A percentile compares a stretch with the other conserved stretches of the same genome.
These are phyloP conservation scores for Hydroisotoma schaefferi DNA, from an alignment of 2,888 invertebrate species.

Conservation along the genomic window DNA sequence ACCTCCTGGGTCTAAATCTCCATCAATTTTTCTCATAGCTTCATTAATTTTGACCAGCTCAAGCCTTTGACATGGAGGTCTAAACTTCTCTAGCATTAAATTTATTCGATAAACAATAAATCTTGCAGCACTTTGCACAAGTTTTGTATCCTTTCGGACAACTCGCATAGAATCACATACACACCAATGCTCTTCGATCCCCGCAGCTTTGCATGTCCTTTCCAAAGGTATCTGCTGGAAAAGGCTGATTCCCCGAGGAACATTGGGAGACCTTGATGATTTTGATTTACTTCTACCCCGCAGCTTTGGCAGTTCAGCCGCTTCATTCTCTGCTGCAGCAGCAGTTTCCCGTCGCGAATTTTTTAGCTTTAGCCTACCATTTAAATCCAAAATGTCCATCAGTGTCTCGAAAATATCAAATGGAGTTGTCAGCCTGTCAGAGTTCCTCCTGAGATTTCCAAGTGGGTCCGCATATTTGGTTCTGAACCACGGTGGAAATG, in stretches of 20 bases:
- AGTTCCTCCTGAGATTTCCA: conserved; percentile 57
- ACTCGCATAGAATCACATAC: conserved; percentile 12
- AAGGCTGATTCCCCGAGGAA: conserved; percentile 15
- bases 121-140: conserved; percentile 14
- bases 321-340: not conserved
- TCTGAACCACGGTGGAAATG: conserved; percentile 70
- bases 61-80: conserved; percentile 21
- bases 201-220: conserved; percentile 20
- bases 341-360: not conserved
- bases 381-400: conserved; percentile 59
- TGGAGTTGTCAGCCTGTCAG: conserved; percentile 65
- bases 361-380: too few relatives aligned
- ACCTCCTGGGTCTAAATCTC: conserved; percentile 66
- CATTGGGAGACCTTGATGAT: too few relatives aligned
- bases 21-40: conserved; percentile 61
- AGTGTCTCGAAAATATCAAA: conserved; percentile 81
- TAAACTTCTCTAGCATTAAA: conserved; percentile 10
- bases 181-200: conserved; percentile 19
- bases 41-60: conserved; percentile 54
- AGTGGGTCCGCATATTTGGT: conserved; percentile 61
- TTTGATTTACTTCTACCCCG: not conserved
- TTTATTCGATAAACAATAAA: conserved; percentile 20
- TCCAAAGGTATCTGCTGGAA: conserved; percentile 2
- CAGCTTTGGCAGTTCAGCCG: not conserved
- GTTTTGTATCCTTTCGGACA: conserved; percentile 2